Evolutionary conservation across 2,113 vertebrate genomes (phyloP).

Genomic region (Tapirus terrestris): DNA sequence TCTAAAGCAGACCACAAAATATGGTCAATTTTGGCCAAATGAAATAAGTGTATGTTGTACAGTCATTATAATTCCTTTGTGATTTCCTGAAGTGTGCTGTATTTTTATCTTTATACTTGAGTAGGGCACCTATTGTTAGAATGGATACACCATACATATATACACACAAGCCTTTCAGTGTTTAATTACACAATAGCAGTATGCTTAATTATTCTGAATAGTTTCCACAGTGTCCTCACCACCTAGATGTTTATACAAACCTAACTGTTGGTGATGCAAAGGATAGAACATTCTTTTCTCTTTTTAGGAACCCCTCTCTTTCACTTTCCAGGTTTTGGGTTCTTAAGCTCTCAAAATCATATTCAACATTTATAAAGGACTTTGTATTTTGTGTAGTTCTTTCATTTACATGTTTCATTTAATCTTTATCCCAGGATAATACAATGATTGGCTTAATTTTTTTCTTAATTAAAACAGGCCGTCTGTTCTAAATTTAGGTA

Average conservation of each 20-base stretch:
- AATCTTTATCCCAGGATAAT: not conserved
- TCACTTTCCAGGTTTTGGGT: not conserved
- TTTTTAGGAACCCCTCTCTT: not conserved
- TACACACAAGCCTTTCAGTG: not conserved
- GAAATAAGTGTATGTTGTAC: not conserved
- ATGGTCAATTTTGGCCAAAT: not conserved
- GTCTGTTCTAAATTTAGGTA: slow-evolving; percentile 4
- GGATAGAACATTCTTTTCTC: not conserved
- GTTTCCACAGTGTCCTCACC: not conserved
- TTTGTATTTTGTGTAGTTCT: not conserved
- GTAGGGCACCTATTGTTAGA: not conserved
- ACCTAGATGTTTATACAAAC: not conserved
- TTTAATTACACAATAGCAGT: not conserved
- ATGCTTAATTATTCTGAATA: not conserved
- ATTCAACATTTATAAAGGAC: not conserved
- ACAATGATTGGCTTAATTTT: not conserved
- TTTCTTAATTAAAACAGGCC: slow-evolving; percentile 27
- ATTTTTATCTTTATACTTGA: not conserved
- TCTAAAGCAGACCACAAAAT: not conserved
- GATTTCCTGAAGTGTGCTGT: not conserved
- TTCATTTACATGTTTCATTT: slow-evolving; percentile 9
- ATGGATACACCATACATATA: not conserved
- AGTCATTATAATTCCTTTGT: not conserved
- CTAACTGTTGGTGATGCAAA: not conserved
- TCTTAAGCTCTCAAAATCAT: not conserved